Percentiles rank a stretch among this genome's conserved stretches.
Evolutionary conservation across 1,140 invertebrate genomes (phyloP).

Genomic region (Drosophila pallidifrons): DNA sequence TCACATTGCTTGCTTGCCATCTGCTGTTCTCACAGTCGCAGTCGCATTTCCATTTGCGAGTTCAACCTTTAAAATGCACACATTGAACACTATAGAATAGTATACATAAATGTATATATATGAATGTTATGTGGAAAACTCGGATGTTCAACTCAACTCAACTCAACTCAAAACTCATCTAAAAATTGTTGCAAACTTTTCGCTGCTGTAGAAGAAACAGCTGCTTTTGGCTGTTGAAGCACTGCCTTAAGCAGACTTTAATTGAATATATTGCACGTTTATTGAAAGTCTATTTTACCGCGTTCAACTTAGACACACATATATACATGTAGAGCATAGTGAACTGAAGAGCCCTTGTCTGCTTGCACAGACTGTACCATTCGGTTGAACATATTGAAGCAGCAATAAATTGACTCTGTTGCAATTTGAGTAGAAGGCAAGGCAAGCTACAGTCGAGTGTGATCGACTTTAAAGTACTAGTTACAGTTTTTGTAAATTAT

Average conservation of each 20-base stretch:
- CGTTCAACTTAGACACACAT: neutral
- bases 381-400: neutral
- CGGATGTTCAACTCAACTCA: too few species aligned
- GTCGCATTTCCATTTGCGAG: neutral
- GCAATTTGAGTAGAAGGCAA: neutral
- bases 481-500: too few species aligned
- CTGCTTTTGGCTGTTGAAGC: neutral
- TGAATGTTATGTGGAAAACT: too few species aligned
- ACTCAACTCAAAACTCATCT: neutral
- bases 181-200: slow-evolving; percentile 8
- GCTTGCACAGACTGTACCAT: neutral
- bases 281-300: neutral
- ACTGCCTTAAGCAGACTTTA: neutral
- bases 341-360: neutral
- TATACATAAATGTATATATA: too few species aligned
- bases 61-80: slow-evolving; percentile 2
- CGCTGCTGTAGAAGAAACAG: neutral
- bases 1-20: slow-evolving; percentile 22
- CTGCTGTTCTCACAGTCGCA: neutral
- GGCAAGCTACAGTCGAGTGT: neutral
- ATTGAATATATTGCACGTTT: slow-evolving; percentile 2
- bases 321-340: too few species aligned
- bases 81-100: neutral
- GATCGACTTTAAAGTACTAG: neutral
- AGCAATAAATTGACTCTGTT: neutral